These are phyloP conservation scores for Anseranas semipalmata DNA, from an alignment of 2,113 vertebrate species.

Conservation along the genomic window DNA sequence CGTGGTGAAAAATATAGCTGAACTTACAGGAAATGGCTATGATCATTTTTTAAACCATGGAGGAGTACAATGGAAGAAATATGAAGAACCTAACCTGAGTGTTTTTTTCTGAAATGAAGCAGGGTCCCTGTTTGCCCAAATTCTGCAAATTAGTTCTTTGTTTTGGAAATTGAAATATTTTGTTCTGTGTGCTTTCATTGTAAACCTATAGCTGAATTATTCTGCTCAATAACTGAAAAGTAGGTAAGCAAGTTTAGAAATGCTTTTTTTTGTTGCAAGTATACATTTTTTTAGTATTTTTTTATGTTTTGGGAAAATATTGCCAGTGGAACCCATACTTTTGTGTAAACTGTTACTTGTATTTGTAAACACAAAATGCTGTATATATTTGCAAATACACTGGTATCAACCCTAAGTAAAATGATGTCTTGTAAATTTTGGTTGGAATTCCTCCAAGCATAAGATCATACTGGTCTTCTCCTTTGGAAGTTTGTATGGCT, in stretches of 20 bases:
- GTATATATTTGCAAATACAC: not conserved
- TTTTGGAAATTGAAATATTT: not conserved
- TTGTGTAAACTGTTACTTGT: not conserved
- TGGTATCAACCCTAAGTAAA: not conserved
- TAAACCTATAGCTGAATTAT: not conserved
- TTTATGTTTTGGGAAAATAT: not conserved
- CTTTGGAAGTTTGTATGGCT: not conserved
- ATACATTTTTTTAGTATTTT: not conserved
- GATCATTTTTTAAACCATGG: not conserved
- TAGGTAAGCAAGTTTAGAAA: not conserved
- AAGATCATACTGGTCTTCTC: not conserved
- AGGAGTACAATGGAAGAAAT: not conserved
- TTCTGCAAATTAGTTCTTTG: not conserved
- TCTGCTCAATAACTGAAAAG: not conserved
- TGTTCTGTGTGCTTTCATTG: not conserved
- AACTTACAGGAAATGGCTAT: not conserved
- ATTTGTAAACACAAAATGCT: not conserved
- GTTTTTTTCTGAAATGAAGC: not conserved
- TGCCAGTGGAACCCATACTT: not conserved
- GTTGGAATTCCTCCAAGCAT: constrained; percentile 15
- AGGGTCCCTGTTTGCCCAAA: not conserved
- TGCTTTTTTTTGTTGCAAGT: not conserved
- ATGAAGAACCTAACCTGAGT: not conserved
- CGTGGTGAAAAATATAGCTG: not conserved
- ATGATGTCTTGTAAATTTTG: not conserved